Percentiles rank a stretch among this genome's conserved stretches.
Evolutionary conservation across 1,140 invertebrate species (phyloP).

Genomic region (Ephestia elutella): DNA sequence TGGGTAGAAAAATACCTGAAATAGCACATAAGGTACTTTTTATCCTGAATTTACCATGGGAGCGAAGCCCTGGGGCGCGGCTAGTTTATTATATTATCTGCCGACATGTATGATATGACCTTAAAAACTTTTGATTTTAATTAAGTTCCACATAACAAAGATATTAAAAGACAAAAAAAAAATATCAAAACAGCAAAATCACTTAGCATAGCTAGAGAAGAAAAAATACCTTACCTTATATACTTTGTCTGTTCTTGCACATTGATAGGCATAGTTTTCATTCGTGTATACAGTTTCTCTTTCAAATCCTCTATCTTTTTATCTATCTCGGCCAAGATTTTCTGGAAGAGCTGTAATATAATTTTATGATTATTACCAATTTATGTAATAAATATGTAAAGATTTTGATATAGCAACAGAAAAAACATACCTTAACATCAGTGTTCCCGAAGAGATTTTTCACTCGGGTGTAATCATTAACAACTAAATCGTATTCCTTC

Average conservation of each 20-base stretch:
- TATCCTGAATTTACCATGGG: too few relatives aligned
- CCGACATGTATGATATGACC: too few relatives aligned
- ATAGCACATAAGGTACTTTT: too few relatives aligned
- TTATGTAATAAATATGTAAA: not conserved
- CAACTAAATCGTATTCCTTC: constrained; percentile 97
- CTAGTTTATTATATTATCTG: too few relatives aligned
- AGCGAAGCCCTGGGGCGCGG: too few relatives aligned
- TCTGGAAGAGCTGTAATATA: constrained; percentile 82
- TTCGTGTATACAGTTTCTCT: constrained; percentile 85
- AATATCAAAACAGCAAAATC: too few relatives aligned
- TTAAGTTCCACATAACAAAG: too few relatives aligned
- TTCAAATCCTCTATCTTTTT: constrained; percentile 88
- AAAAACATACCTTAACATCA: constrained; percentile 81
- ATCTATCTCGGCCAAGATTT: constrained; percentile 93
- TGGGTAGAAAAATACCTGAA: too few relatives aligned
- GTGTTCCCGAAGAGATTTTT: constrained; percentile 97
- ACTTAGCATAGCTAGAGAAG: too few relatives aligned
- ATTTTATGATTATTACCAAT: constrained; percentile 2
- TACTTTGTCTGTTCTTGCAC: constrained; percentile 95
- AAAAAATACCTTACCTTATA: constrained; percentile 42
- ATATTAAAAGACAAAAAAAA: too few relatives aligned
- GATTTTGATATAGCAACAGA: not conserved
- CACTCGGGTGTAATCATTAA: constrained; percentile 97
- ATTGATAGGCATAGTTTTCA: constrained; percentile 90
- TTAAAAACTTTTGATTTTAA: too few relatives aligned